These are phyloP conservation scores for Drosophila niveifrons DNA, from an alignment of 2,888 invertebrate genomes.

Conservation along the genomic window DNA sequence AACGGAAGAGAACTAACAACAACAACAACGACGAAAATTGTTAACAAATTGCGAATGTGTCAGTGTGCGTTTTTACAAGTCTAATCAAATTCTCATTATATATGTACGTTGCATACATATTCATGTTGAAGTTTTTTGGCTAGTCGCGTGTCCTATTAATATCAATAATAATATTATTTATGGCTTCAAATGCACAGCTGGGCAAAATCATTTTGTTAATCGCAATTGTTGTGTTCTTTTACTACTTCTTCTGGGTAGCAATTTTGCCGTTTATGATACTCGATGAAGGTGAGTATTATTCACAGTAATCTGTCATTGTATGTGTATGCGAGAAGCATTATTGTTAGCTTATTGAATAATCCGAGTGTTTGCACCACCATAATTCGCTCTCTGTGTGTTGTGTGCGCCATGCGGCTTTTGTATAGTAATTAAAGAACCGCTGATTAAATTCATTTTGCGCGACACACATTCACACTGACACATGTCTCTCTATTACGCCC, in stretches of 20 bases:
- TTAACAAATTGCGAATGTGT: conserved; percentile 40
- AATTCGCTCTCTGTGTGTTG: conserved; percentile 15
- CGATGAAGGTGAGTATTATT: conserved; percentile 86
- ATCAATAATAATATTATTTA: conserved; percentile 75
- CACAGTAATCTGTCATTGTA: conserved; percentile 4
- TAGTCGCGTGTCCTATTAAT: conserved; percentile 51
- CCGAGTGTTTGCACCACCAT: conserved; percentile 24
- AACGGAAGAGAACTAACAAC: conserved; percentile 14
- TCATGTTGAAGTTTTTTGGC: conserved; percentile 34
- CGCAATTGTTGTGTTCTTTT: conserved; percentile 86
- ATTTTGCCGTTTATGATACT: conserved; percentile 89
- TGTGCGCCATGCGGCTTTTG: conserved; percentile 60
- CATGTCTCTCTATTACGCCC: neutral
- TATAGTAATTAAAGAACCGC: conserved; percentile 68
- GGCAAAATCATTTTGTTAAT: conserved; percentile 88
- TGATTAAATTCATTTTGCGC: conserved; percentile 55
- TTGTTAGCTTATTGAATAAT: conserved; percentile 69
- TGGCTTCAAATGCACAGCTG: conserved; percentile 87
- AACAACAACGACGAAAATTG: conserved; percentile 19
- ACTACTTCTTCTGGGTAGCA: conserved; percentile 89
- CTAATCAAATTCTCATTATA: conserved; percentile 8
- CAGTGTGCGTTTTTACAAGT: neutral
- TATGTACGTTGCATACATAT: conserved; percentile 26
- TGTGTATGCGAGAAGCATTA: conserved; percentile 8
- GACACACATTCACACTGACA: neutral